Base-by-base conservation (phyloP, 2,888 invertebrate species). In the Neoitamus cyanurus region DNA sequence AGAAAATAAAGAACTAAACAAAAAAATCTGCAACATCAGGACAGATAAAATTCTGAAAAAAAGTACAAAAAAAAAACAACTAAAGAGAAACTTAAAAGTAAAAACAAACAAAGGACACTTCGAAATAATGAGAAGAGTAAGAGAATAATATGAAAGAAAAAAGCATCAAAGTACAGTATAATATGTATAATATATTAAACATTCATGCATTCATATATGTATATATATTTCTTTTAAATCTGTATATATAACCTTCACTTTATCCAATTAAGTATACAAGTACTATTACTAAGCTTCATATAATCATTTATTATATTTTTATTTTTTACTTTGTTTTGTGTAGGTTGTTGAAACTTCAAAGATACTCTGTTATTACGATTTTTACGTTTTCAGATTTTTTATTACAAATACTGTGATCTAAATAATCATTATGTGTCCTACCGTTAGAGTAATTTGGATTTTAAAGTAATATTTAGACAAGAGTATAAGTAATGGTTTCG, bases 121-220 rank as follows among this genome's bases (percentile, higher is more conserved):
- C 13, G n/a, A 48, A 77, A 77, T 15, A 72, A 80, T 78, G 48
- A 82, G 77, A 85, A 83, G 83, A 84, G 83, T 83, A 77, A 82
- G 82, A 72, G 80, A 80, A 84, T 48, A 70, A 78, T 84, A 84
- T 86, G 85, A 88, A 87, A 87, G 87, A 87, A 87, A 87, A 88
- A 88, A 88, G 88, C 88, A 86, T 86, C 87, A 87, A 87, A 86
- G 82, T 87, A 87, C 86, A 87, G 87, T 88, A 87, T 87, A 87
- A 87, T 87, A 86, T 86, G 78, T 87, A 87, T 87, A 86, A 85
- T 86, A 87, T 87, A 87, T 87, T 87, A 87, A 87, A 88, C 88
- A 88, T 87, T 86, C 88, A 88, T 88, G 88, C 88, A 87, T 85
- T 83, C 48, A 69, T 82, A 82, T 82, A 82, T 82, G 82, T 82